Conservation (phyloP, 2,888 invertebrate genomes). For the Chrysodeixis includens region DNA sequence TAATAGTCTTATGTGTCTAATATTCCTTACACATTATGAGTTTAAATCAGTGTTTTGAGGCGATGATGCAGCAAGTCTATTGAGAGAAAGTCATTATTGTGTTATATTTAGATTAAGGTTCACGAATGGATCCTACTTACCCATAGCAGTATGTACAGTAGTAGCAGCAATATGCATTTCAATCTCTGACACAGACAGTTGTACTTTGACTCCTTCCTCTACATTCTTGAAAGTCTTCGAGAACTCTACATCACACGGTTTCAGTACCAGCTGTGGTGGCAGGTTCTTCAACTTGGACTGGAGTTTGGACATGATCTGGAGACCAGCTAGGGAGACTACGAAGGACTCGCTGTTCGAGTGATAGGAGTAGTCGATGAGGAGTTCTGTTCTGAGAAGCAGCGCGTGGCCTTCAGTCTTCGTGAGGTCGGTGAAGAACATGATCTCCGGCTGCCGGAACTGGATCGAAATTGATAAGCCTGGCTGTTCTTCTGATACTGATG, state of each 20-base stretch:
- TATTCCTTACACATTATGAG: no score
- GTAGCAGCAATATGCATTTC: conserved; percentile 93
- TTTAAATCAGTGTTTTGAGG: no score
- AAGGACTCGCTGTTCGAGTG: conserved; percentile 91
- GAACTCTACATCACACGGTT: conserved; percentile 92
- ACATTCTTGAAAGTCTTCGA: conserved; percentile 90
- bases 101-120: no score
- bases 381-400: conserved; percentile 91
- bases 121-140: conserved; percentile 65
- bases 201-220: conserved; percentile 91
- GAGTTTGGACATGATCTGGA: conserved; percentile 88
- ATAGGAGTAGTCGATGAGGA: conserved; percentile 92
- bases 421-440: conserved; percentile 92
- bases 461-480: conserved; percentile 92
- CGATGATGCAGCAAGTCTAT: no score
- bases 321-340: conserved; percentile 83
- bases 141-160: conserved; percentile 92
- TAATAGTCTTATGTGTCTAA: no score
- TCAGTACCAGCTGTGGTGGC: conserved; percentile 90
- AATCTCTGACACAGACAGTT: conserved; percentile 91
- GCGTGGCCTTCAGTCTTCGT: conserved; percentile 90
- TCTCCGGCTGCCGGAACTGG: conserved; percentile 93
- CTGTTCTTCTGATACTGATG: conserved; percentile 82
- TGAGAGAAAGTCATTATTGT: no score
- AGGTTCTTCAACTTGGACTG: conserved; percentile 87